Evolutionary conservation across 2,797 vertebrate genomes (phyloP), one percentile per base, ranked within the genome.

Genomic region (Pangasius larnaudii): DNA sequence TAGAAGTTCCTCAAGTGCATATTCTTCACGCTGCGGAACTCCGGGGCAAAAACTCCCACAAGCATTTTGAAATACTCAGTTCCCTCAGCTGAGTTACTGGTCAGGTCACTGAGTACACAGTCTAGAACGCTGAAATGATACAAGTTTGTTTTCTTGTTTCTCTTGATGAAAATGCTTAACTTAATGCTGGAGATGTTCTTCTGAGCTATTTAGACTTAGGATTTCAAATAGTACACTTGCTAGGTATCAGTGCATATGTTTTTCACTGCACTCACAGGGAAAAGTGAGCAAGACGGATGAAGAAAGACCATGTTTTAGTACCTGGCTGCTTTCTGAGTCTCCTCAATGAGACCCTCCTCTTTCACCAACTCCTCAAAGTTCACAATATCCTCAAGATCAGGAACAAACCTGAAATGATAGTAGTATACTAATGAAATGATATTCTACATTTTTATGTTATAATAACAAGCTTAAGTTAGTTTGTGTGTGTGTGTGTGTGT

Each of bases 51-150:
- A 81, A 99, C 98, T 3, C 97, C 97, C 91, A 99, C 98, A 46
- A 99, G 96, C 98, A 98, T 99, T 93, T 99, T 99, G 95, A 99
- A 99, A 92, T 99, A 99, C 90, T 99, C 99, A 0, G 99, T 99
- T 71, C 98, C 99, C 91, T 99, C 99, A 0, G 99, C 98, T 83
- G 98, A 99, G 94, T 99, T 99, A 77, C 97, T 96, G 0, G 98
- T 98, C 88, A 99, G 96, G 92, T 99, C 98, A 79, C 96, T 91
- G 13, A 99, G 96, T 51, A 99, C 99, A 3, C 94, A 96, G 93
- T 99, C 99, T 87, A 99, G 92, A 39, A 96, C 92, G 16, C 96
- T 97, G 88, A 18, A 86, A 83, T n/a, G 30, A 82, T 56, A 87
- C 82, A 2, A 8, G 89, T 77, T 22, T 24, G 5, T 4, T 53